A percentile compares a stretch with the other conserved stretches of the same genome.
Evolutionary conservation across 2,888 invertebrate species (phyloP).

Genomic region (Copidosoma aretas): DNA sequence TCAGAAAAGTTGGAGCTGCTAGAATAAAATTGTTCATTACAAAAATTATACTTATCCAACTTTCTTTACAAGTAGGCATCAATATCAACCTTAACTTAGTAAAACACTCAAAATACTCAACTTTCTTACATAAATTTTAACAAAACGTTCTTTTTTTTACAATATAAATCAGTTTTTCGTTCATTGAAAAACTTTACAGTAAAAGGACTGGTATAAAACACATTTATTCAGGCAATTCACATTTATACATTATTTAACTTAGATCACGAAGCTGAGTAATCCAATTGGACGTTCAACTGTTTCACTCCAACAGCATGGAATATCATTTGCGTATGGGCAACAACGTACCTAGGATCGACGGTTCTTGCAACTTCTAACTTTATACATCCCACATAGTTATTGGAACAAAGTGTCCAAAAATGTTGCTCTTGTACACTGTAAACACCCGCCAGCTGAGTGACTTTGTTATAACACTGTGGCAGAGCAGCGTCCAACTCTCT

Average conservation of each 20-base stretch:
- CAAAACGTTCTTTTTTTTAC: constrained; percentile 18
- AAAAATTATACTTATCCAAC: background rate
- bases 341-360: constrained; percentile 91
- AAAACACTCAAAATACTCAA: constrained; percentile 7
- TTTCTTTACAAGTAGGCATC: background rate
- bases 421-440: constrained; percentile 96
- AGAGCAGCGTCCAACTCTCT: constrained; percentile 79
- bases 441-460: constrained; percentile 90
- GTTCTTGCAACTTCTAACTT: constrained; percentile 94
- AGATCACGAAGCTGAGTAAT: constrained; percentile 81
- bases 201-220: constrained; percentile 11
- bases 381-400: constrained; percentile 89
- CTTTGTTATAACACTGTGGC: constrained; percentile 88
- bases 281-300: constrained; percentile 91
- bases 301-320: constrained; percentile 91
- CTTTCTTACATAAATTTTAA: constrained; percentile 25
- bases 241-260: constrained; percentile 21
- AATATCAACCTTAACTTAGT: background rate
- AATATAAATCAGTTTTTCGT: constrained; percentile 20
- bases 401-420: constrained; percentile 97
- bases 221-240: constrained; percentile 6
- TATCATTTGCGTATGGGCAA: constrained; percentile 91
- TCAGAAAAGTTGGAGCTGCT: background rate
- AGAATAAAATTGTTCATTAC: background rate
- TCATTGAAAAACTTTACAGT: constrained; percentile 14